Evolutionary conservation across 2,113 vertebrate species (phyloP), one percentile per base, ranked within the genome.

Genomic region (Arvicanthis niloticus): DNA sequence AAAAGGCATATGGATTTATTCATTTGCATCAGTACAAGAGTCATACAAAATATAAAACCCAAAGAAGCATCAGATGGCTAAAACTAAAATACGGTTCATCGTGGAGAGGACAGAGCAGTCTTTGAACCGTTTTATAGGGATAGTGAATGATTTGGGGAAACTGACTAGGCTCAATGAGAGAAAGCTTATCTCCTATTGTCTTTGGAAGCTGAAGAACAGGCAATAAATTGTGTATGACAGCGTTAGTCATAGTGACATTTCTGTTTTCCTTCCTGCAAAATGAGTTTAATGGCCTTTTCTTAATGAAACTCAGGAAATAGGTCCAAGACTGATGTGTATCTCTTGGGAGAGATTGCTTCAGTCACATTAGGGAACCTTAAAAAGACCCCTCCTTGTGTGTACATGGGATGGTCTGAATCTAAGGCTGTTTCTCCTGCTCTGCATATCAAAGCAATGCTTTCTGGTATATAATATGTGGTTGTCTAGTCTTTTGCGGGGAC

Each of bases 31-130:
- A 88, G 13, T 24, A 42, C 4, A 81, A 42, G 4, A 51, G 48
- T 72, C 26, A 65, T 37, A 62, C 22, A 78, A 86, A 42, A 37
- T 53, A 70, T 31, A 26, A 68, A 78, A 51, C 37, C 53, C 42
- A 42, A 65, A 51, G 26, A 80, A 77, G 5, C 34, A 45, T 65
- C 3, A 58, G 1, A 73, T 72, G 17, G 8, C 68, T 95, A 37
- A 87, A 40, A 16, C 48, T 85, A 68, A n/a, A 48, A 68, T 19
- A 12, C 3, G 29, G 34, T 68, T 91, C 4, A 19, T 24, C 5
- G 0, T 6, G 24, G 51, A 42, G 37, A 42, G 5, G 9, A 0
- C 11, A 48, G 4, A 26, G 29, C 17, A n/a, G 2, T 19, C 31
- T 78, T 37, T 21, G 51, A 13, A 68, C 53, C 78, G 80, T 51